Percentiles rank a stretch among this genome's conserved stretches.
Conservation (phyloP, 2,113 vertebrate species). For the Sceloporus tristichus region DNA sequence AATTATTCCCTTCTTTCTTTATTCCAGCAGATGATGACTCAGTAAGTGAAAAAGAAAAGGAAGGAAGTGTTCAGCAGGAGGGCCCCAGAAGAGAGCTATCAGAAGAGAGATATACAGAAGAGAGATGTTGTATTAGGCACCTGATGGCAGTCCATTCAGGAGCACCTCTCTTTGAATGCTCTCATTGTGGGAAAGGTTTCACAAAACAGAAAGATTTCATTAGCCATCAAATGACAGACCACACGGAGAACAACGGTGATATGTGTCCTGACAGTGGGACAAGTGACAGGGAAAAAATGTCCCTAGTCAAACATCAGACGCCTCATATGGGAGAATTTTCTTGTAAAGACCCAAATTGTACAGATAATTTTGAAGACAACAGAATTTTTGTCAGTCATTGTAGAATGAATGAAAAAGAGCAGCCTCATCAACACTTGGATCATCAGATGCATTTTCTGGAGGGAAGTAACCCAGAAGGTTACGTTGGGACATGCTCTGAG, state of each 20-base stretch:
- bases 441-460: neutral
- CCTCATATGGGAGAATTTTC: neutral
- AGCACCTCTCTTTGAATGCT: slow-evolving; percentile 31
- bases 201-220: slow-evolving; percentile 24
- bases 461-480: neutral
- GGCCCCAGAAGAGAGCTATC: neutral
- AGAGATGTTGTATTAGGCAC: slow-evolving; percentile 26
- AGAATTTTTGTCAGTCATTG: neutral
- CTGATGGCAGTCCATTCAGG: slow-evolving; percentile 20
- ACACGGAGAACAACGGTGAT: slow-evolving; percentile 1
- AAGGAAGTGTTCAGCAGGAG: neutral
- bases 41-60: slow-evolving; percentile 18
- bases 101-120: neutral
- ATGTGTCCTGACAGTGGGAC: neutral
- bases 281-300: neutral
- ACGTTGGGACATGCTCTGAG: neutral
- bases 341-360: neutral
- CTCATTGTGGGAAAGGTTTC: slow-evolving; percentile 34
- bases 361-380: neutral
- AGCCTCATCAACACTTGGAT: neutral
- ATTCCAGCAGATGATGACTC: neutral
- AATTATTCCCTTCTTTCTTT: neutral
- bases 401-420: neutral
- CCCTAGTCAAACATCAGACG: neutral
- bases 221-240: neutral